These are phyloP conservation scores for Ochropleura plecta DNA, from an alignment of 2,888 invertebrate species.

Conservation along the genomic window DNA sequence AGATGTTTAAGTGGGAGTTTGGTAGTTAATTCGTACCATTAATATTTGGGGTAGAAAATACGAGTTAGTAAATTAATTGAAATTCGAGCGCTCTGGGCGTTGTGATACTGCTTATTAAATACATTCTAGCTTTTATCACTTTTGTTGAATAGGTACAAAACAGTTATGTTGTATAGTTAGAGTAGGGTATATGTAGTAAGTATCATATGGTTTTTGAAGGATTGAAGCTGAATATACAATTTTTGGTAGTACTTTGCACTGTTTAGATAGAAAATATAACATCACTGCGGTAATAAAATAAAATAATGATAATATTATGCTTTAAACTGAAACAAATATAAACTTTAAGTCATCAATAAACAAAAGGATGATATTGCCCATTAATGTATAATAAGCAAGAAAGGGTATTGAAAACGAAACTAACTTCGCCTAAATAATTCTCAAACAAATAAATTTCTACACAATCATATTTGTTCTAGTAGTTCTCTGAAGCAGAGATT, in stretches of 20 bases:
- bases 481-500: background rate
- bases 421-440: background rate
- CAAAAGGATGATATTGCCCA: background rate
- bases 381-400: background rate
- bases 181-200: too few relatives aligned
- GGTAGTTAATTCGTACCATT: background rate
- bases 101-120: background rate
- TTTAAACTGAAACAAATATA: background rate
- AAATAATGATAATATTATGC: background rate
- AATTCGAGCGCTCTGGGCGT: background rate
- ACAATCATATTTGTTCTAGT: slow-evolving; percentile 18
- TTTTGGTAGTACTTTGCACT: background rate
- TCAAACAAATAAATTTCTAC: slow-evolving; percentile 1
- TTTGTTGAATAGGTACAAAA: slow-evolving; percentile 1
- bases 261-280: background rate
- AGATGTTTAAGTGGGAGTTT: slow-evolving; percentile 1
- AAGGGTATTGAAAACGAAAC: background rate
- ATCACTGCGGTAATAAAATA: background rate
- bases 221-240: background rate
- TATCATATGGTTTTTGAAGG: background rate
- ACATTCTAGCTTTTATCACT: background rate
- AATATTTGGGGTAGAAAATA: slow-evolving; percentile 3
- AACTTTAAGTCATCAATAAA: background rate
- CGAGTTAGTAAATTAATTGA: background rate
- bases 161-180: too few relatives aligned